Evolutionary conservation across 1,140 invertebrate genomes (phyloP).

Genomic region (Caenorhabditis brenneri): DNA sequence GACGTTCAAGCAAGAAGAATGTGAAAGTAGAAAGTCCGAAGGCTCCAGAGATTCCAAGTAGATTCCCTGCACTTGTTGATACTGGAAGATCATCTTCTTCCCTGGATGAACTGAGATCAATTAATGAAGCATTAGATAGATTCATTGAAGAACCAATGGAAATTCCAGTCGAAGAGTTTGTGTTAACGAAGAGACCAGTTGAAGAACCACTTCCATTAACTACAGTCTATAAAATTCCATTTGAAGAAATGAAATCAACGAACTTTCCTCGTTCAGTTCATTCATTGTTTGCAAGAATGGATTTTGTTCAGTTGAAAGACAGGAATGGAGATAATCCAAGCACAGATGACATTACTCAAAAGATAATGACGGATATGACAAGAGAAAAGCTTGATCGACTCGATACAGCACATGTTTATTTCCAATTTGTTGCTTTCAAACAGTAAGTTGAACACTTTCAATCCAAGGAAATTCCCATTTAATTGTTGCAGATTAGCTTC

Average conservation of each 20-base stretch:
- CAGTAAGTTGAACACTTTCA: background rate
- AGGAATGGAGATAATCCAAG: constrained; percentile 32
- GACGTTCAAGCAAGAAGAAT: background rate
- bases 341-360: constrained; percentile 1
- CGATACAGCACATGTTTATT: constrained; percentile 24
- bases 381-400: constrained; percentile 32
- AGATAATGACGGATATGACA: constrained; percentile 10
- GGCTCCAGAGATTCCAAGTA: background rate
- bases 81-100: constrained; percentile 21
- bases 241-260: background rate
- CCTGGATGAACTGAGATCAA: constrained; percentile 18
- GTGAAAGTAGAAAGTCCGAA: background rate
- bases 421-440: constrained; percentile 48
- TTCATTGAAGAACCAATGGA: constrained; percentile 22
- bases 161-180: background rate
- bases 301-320: constrained; percentile 13
- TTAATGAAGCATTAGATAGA: constrained; percentile 11
- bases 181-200: background rate
- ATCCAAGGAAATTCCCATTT: background rate
- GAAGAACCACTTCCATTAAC: constrained; percentile 17
- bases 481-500: constrained; percentile 28
- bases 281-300: background rate
- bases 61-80: constrained; percentile 13
- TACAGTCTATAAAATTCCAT: constrained; percentile 22
- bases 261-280: constrained; percentile 37